Evolutionary conservation across 2,888 invertebrate species (phyloP).

Genomic region (Oscheius sp.): DNA sequence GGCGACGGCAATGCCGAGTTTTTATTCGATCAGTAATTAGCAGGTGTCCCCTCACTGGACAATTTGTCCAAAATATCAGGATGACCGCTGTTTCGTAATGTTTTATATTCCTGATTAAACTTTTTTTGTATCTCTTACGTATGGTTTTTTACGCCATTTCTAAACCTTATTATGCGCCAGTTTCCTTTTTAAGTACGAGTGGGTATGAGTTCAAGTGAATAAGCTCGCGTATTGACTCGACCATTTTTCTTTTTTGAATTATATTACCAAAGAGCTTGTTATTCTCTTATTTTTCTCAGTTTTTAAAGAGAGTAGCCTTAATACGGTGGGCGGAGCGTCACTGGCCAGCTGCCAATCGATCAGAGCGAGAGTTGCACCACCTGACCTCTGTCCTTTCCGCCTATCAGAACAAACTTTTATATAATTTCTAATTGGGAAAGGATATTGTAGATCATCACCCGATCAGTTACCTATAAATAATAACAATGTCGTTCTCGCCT

Average conservation of each 20-base stretch:
- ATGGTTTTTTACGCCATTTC: no score
- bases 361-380: slow-evolving; percentile 17
- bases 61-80: no score
- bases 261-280: not conserved
- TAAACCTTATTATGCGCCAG: no score
- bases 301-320: slow-evolving; percentile 11
- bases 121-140: no score
- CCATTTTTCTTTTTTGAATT: not conserved
- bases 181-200: no score
- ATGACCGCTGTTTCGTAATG: no score
- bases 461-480: slow-evolving; percentile 3
- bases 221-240: no score
- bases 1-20: no score
- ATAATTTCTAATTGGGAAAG: not conserved
- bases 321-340: slow-evolving; percentile 20
- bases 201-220: no score
- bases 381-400: slow-evolving; percentile 23
- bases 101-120: no score
- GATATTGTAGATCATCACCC: not conserved
- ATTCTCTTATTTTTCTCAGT: not conserved
- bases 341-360: slow-evolving; percentile 30
- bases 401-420: not conserved
- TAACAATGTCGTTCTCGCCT: slow-evolving; percentile 7
- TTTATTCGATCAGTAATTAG: no score
- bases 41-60: no score